These are phyloP conservation scores for Mormyrus iriodes DNA, from an alignment of 2,113 vertebrate genomes.

Conservation along the genomic window DNA sequence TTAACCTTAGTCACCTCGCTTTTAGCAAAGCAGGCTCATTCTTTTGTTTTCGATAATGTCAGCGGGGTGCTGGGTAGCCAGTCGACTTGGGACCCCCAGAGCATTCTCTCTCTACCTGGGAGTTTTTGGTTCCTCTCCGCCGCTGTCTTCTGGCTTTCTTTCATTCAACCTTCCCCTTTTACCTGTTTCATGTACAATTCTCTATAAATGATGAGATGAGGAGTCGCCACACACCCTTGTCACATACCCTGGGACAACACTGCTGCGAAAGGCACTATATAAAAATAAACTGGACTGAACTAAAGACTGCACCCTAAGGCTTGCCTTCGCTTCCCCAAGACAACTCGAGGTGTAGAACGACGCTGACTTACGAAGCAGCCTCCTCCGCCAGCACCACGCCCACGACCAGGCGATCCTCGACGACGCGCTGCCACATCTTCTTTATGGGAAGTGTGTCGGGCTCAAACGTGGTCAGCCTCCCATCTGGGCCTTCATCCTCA, in stretches of 20 bases:
- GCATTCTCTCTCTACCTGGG: background rate
- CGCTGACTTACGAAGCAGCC: conserved; percentile 62
- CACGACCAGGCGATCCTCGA: conserved; percentile 71
- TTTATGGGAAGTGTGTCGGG: conserved; percentile 55
- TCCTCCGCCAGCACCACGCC: conserved; percentile 67
- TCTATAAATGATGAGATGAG: background rate
- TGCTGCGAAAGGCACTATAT: background rate
- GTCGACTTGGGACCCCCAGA: background rate
- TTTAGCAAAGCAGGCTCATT: background rate
- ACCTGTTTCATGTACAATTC: background rate
- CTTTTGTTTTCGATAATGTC: background rate
- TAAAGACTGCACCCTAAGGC: background rate
- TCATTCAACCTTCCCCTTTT: background rate
- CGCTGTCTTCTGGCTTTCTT: background rate
- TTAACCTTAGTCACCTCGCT: background rate
- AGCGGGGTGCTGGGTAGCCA: background rate
- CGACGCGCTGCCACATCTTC: conserved; percentile 76
- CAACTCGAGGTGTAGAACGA: background rate
- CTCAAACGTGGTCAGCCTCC: conserved; percentile 31
- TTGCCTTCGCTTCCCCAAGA: background rate
- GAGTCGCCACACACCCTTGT: background rate
- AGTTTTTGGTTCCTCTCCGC: background rate
- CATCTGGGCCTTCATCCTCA: conserved; percentile 43
- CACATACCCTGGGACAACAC: background rate
- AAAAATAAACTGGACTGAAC: background rate